Evolutionary conservation across 2,797 vertebrate genomes (phyloP), one percentile per base, ranked within the genome.

Genomic region (Mormyrus proboscirostris): DNA sequence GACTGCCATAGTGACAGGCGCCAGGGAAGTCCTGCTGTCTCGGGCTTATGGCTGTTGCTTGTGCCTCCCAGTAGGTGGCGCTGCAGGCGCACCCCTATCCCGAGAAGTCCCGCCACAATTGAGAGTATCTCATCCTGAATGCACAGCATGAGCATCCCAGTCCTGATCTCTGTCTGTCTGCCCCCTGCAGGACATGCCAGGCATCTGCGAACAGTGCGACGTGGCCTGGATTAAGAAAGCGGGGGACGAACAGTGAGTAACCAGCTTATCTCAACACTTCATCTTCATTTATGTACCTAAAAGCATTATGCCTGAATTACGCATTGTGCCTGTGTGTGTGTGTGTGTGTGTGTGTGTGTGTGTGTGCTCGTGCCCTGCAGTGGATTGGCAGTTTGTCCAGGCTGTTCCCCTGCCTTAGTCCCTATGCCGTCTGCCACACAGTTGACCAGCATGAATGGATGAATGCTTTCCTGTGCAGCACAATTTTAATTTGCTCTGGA

Each of bases 181-280:
- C 59, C 92, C 93, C 92, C 91, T 69, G 85, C 95, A 99, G 98
- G 98, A 99, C 90, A 95, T 98, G 94, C 96, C 94, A 92, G 96
- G 96, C 90, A 96, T 95, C 51, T 98, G 97, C 94, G 98, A 98
- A 51, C 97, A 97, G 95, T 96, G 97, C 90, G 97, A 99, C 93
- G 97, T 99, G 96, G 98, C 97, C 65, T 99, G 98, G 98, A 97
- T 99, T 94, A 99, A 99, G 96, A 98, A 98, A 95, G 96, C 98
- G 92, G 98, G 98, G 92, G 98, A 99, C 1, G 98, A 99, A 93
- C 98, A 99, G 98, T 99, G 97, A 99, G 98, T 88, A 38, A 62
- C 57, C 57, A n/a, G 51, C 53, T 14, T 19, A 84, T 44, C 16
- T 79, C 5, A 44, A n/a, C 41, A 79, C 19, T 29, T 84, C 19